Evolutionary conservation across 1,140 invertebrate genomes (phyloP), one percentile per base, ranked within the genome.

Genomic region (Drosophila teissieri): DNA sequence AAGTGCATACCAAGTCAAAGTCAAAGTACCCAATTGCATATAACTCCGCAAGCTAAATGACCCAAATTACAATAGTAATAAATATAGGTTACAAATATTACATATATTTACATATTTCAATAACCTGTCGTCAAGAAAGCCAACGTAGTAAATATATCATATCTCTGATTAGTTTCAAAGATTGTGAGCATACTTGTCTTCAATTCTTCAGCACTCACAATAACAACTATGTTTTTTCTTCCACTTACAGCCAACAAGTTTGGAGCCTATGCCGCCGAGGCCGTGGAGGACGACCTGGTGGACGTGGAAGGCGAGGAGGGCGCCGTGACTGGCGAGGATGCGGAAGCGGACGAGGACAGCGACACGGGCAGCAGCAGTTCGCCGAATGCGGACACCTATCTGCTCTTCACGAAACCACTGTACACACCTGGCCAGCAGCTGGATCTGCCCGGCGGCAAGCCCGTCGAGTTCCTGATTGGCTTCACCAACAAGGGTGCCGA

Each of bases 381-480:
- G 0, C 95, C 96, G 36, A 96, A 99, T 94, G 97, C 97, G 39
- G 97, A 98, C 83, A 97, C 98, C 0, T 96, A 95, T 19, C 95
- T 99, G 83, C 93, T 99, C 42, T 99, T 99, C 91, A 98, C 96
- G 4, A 97, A 97, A 92, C 98, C 98, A 0, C 52, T 91, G 48
- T 91, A 92, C 49, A 91, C 82, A 15, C 60, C 90, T 11, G 91
- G 91, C 10, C 79, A 82, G 62, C 91, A 92, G 75, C 57, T 91
- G 57, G 90, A 92, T 85, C 57, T 92, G 64, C 89, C 79, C 92
- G 98, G 96, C 92, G 98, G 98, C 52, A 95, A 96, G 83, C 94
- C 98, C 49, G 97, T 99, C 2, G 97, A 99, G 92, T 98, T 99
- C 91, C 93, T 99, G 2, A 97, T 99, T 78, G 98, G 98, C 40